Conservation (phyloP, 2,797 vertebrate species). For the Typhlichthys subterraneus region DNA sequence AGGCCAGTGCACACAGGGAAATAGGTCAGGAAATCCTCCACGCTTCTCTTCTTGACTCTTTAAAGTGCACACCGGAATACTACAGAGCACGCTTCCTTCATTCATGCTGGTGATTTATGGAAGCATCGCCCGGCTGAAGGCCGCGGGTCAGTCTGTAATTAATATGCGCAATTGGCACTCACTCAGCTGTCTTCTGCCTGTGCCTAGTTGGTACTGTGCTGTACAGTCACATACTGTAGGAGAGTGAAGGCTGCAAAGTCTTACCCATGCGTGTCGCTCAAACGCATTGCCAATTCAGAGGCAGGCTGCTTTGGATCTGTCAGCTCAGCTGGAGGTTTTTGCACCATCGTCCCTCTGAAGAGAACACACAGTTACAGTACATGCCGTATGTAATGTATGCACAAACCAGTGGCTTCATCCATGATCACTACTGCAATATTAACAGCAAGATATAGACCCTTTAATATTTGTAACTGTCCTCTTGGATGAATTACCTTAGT, state of each 20-base stretch:
- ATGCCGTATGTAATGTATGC: not conserved
- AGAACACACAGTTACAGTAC: conserved; percentile 12
- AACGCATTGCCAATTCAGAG: conserved; percentile 15
- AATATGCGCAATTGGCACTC: no score
- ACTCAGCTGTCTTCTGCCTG: not conserved
- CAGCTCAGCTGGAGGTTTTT: not conserved
- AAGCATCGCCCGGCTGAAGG: not conserved
- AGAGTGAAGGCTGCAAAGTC: not conserved
- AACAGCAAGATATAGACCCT: no score
- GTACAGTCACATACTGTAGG: not conserved
- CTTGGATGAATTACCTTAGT: no score
- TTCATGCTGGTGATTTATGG: conserved; percentile 17
- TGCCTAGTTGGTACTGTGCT: not conserved
- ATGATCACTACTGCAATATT: no score
- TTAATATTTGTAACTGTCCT: no score
- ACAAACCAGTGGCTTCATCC: no score
- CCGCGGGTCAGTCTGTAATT: not conserved
- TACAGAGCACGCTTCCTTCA: conserved; percentile 13
- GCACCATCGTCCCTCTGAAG: conserved; percentile 27
- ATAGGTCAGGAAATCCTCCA: conserved; percentile 54
- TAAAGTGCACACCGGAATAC: conserved; percentile 28
- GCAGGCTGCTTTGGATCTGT: not conserved
- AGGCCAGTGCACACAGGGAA: conserved; percentile 37
- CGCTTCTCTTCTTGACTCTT: conserved; percentile 38
- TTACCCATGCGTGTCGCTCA: conserved; percentile 42